phyloP scores from a whole-genome alignment of 2,888 invertebrate genomes.

The Criorhina ranunculi region DNA sequence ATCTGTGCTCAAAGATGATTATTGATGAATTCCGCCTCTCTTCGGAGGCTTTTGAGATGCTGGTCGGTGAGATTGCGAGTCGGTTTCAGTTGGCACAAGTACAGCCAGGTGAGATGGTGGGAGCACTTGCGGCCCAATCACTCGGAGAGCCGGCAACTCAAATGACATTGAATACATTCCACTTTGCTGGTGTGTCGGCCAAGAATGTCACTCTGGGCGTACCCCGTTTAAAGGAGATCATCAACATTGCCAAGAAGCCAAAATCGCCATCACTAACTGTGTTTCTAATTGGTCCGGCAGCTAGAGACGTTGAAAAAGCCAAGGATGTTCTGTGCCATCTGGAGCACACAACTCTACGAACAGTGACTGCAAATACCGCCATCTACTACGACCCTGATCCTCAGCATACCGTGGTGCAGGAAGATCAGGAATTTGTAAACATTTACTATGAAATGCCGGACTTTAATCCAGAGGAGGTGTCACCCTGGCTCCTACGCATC shows the following conservation, averaged over 20 bases:
- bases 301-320: constrained; percentile 98
- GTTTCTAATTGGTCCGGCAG: constrained; percentile 96
- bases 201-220: constrained; percentile 99
- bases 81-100: constrained; percentile 97
- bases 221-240: constrained; percentile 96
- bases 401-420: constrained; percentile 96
- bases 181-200: constrained; percentile 91
- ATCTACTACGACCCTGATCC: constrained; percentile 99
- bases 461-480: constrained; percentile 96
- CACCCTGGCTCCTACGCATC: constrained; percentile 97
- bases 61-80: constrained; percentile 98
- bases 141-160: constrained; percentile 78
- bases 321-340: constrained; percentile 97
- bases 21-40: constrained; percentile 96
- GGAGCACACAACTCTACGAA: constrained; percentile 97
- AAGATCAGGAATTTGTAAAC: constrained; percentile 99
- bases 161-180: constrained; percentile 78
- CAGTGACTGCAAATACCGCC: constrained; percentile 97
- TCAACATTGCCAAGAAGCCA: constrained; percentile 98
- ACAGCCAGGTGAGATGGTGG: constrained; percentile 98
- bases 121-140: constrained; percentile 90
- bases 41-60: constrained; percentile 98
- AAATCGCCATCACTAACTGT: constrained; percentile 99
- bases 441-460: constrained; percentile 99
- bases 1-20: constrained; percentile 96